Evolutionary conservation across 2,888 invertebrate genomes (phyloP).

Genomic region (Cantharis rustica): DNA sequence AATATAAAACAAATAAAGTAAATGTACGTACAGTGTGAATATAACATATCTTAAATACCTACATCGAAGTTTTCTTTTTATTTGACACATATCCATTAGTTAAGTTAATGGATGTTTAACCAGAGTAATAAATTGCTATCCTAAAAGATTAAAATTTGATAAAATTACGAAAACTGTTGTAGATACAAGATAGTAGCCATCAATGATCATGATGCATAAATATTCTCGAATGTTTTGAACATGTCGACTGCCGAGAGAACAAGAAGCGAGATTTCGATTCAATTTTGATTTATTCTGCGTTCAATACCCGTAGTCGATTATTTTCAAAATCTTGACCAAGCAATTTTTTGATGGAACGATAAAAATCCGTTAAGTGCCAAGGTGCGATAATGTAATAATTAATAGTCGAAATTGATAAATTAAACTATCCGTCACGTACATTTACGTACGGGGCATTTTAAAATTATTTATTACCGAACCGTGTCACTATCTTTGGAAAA

Average conservation of each 20-base stretch:
- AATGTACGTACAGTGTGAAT: constrained; percentile 38
- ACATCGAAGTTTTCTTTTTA: constrained; percentile 38
- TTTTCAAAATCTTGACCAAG: neutral
- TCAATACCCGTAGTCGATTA: neutral
- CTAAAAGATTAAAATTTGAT: constrained; percentile 47
- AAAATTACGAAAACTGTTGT: constrained; percentile 52
- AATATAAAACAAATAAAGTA: constrained; percentile 36
- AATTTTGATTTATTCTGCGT: neutral
- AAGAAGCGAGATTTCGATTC: constrained; percentile 2
- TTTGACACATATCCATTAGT: constrained; percentile 43
- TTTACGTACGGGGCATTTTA: neutral
- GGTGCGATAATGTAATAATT: neutral
- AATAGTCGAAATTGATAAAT: neutral
- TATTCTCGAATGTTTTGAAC: constrained; percentile 24
- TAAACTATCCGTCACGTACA: neutral
- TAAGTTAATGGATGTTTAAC: constrained; percentile 41
- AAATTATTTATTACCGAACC: neutral
- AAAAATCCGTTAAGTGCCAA: neutral
- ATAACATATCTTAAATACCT: constrained; percentile 41
- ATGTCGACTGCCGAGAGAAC: neutral
- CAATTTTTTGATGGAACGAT: neutral
- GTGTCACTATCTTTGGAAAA: neutral
- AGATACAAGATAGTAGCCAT: constrained; percentile 53
- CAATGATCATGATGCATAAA: constrained; percentile 47
- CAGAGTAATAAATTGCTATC: constrained; percentile 41